Evolutionary conservation across 2,113 vertebrate genomes (phyloP).

Genomic region (Carettochelys insculpta): DNA sequence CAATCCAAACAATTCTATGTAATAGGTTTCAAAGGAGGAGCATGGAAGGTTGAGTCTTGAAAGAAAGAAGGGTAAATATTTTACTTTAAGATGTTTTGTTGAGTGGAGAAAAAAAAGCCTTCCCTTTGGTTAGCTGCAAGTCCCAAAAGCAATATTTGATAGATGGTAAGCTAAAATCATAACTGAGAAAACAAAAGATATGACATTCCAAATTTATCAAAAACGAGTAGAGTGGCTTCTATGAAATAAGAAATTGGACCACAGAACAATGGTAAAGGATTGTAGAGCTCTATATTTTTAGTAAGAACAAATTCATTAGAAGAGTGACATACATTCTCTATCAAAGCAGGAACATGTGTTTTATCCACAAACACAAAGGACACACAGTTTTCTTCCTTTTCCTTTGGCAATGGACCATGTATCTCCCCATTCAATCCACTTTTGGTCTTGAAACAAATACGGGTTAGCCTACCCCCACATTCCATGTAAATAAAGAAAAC

Average conservation of each 20-base stretch:
- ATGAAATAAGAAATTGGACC: neutral
- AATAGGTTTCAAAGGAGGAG: neutral
- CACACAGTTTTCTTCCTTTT: neutral
- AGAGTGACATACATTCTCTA: neutral
- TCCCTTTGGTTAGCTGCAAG: neutral
- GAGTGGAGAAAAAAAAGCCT: too few species aligned
- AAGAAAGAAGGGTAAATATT: neutral
- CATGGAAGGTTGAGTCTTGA: neutral
- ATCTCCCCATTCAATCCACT: neutral
- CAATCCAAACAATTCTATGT: neutral
- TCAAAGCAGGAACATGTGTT: neutral
- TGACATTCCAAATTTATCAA: neutral
- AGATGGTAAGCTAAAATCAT: conserved; percentile 28
- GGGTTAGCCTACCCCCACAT: accelerated
- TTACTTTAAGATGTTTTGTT: neutral
- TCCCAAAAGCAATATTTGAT: conserved; percentile 22
- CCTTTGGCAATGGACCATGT: neutral
- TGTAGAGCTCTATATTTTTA: neutral
- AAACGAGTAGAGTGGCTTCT: neutral
- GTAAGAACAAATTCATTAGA: neutral
- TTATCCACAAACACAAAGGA: accelerated
- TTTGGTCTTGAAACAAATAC: neutral
- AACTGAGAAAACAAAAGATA: conserved; percentile 17
- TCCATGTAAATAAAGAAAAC: too few species aligned
- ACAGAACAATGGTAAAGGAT: neutral